Base-by-base conservation (phyloP, 2,797 vertebrate species). In the Podargus strigoides region DNA sequence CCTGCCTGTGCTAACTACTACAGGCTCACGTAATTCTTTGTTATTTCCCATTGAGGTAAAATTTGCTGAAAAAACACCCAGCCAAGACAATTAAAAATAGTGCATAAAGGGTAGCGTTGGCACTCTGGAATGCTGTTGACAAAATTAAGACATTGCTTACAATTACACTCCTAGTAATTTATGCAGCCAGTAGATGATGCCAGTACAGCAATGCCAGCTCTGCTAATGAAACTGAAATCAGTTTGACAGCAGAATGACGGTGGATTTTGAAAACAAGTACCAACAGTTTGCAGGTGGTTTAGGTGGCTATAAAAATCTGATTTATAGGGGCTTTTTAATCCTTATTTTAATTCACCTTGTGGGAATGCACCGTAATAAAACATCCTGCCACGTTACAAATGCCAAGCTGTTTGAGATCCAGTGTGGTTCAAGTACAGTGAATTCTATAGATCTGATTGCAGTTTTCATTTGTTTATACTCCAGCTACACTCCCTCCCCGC, bases 311-410 rank as follows among this genome's bases (percentile, higher is more conserved):
- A 97, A 97, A 97, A 96, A 89, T 73, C 81, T 97, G 96, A 97
- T 98, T 97, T 96, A 97, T 75, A 66, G 85, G 50, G 44, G 59
- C 79, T 93, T 96, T 97, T 96, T 94, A 96, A 94, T 96, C 87
- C 94, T 97, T 94, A 84, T 86, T 95, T 97, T 96, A 97, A 97
- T 96, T 97, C 96, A 97, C 96, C 95, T 97, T 97, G 87, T 96
- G 95, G 95, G 95, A 97, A 95, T 26, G 88, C 47, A 53, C 82
- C 3, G 0, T 46, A 81, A 94, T 96, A 96, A 97, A 97, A n/a
- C 77, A 96, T 70, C 67, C 63, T 92, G 93, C 85, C 58, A 68
- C 0, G 6, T 56, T 94, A 74, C 81, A 59, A 92, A 70, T 36
- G 77, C 92, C 37, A 68, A 91, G 60, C 87, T 87, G 70, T 34